Evolutionary conservation across 2,797 vertebrate genomes (phyloP), one percentile per base, ranked within the genome.

Genomic region (Champsocephalus gunnari): DNA sequence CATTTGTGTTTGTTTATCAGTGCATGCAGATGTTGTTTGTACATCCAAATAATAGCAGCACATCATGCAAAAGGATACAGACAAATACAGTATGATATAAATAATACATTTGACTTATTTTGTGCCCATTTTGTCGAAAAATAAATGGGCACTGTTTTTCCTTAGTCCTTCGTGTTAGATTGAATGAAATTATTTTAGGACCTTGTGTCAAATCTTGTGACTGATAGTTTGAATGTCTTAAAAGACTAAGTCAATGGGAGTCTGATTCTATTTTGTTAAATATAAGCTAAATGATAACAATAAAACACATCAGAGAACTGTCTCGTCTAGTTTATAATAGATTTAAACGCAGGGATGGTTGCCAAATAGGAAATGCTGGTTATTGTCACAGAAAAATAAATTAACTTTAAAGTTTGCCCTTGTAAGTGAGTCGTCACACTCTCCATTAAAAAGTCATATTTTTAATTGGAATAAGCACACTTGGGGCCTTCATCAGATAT

Each of bases 401-500:
- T 72, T 47, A 34, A 75, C 41, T 16, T 71, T 38, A 12, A 24
- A 57, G 41, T 8, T 38, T 41, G 80, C 13, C 5, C 34, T 21
- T 24, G 50, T 79, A 73, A 61, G 62, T 75, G 57, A 87, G 50
- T 45, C 41, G 5, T 21, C 45, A 38, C 34, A 24, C 16, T 79
- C 21, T 38, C 34, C 77, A 79, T 84, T 81, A 84, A 72, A 81
- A 71, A 77, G 44, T 50, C 8, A 69, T 87, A 41, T 70, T 70
- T 73, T 66, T 58, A 48, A 10, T n/a, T 67, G 45, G 80, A 74
- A 66, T 17, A 12, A n/a, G 67, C 70, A 82, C 76, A 77, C 62
- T 87, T 84, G 87, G 10, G 21, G 34, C 45, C 67, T 66, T 81
- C 68, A 75, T 87, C 57, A 84, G 55, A 73, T 47, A 57, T 71